Evolutionary conservation across 2,113 vertebrate genomes (phyloP).

Genomic region (Tupaia tana): DNA sequence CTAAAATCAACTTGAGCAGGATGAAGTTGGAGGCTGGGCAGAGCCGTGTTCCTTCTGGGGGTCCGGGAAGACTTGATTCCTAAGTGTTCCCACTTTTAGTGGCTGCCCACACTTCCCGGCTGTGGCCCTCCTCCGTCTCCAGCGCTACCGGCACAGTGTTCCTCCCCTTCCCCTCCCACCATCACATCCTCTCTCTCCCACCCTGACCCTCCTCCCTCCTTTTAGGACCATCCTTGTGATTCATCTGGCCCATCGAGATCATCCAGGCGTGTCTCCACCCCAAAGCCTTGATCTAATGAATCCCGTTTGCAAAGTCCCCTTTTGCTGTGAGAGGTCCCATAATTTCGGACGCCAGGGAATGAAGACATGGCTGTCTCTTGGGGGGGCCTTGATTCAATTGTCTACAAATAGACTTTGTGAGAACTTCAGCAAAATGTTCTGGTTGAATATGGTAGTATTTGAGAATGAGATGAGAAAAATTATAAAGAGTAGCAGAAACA

Average conservation of each 20-base stretch:
- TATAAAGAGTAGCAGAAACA: background rate
- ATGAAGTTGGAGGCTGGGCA: too few species aligned
- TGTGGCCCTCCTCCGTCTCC: fast-evolving
- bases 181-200: background rate
- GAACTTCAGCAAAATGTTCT: background rate
- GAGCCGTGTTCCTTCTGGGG: fast-evolving
- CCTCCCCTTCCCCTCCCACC: background rate
- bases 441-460: fast-evolving
- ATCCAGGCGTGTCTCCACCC: background rate
- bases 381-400: too few species aligned
- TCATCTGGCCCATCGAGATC: too few species aligned
- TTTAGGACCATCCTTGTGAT: fast-evolving
- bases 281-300: background rate
- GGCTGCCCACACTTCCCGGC: fast-evolving
- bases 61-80: fast-evolving
- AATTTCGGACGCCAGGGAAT: background rate
- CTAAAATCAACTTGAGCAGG: background rate
- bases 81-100: background rate
- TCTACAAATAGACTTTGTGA: too few species aligned
- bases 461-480: background rate
- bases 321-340: fast-evolving
- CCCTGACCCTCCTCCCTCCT: background rate
- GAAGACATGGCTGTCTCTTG: fast-evolving
- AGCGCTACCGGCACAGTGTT: too few species aligned
- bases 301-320: fast-evolving